Base-by-base conservation (phyloP, 1,140 invertebrate species). In the Meteorus sp. region DNA sequence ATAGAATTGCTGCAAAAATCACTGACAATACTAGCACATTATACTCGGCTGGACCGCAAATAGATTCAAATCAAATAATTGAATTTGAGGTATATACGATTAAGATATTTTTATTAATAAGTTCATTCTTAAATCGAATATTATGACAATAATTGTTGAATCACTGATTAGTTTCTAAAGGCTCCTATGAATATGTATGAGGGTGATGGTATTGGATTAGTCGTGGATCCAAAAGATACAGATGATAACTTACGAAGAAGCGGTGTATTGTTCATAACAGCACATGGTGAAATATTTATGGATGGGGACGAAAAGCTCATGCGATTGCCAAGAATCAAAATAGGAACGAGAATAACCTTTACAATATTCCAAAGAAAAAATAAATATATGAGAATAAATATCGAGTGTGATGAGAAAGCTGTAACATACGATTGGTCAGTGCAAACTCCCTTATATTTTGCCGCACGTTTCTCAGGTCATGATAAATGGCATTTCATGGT, bases 361-460 rank as follows among this genome's bases (percentile, higher is more conserved):
- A 61, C 59, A 6, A 58, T 60, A 13, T 13, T 33, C 11, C 56
- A 62, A 23, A 68, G 64, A 56, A 56, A 65, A 37, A 50, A 59
- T 19, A 50, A 64, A 9, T 33, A 59, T 7, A 27, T 70, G 31
- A 61, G 67, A 53, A 64, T 70, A 51, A 68, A 64, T 56, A 64
- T 69, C 1, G 68, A 70, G 17, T 68, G 57, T 41, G 61, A 57
- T 20, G 62, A 70, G 22, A 70, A 69, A 56, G 63, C 60, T 1
- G 68, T 70, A 3, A 70, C 65, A 9, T 69, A 70, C 53, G 67
- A 70, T 35, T 69, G 67, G 68, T 60, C 35, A 3, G 53, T 67
- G 11, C 53, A 62, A 55, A 69, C 63, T 8, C 68, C 68, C 8
- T 47, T 70, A 2, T 64, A 64, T 39, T 67, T 70, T 56, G 66